Percentiles rank a stretch among this genome's conserved stretches.
phyloP scores from a whole-genome alignment of 2,888 invertebrate species.

The Drosophila falleni region DNA sequence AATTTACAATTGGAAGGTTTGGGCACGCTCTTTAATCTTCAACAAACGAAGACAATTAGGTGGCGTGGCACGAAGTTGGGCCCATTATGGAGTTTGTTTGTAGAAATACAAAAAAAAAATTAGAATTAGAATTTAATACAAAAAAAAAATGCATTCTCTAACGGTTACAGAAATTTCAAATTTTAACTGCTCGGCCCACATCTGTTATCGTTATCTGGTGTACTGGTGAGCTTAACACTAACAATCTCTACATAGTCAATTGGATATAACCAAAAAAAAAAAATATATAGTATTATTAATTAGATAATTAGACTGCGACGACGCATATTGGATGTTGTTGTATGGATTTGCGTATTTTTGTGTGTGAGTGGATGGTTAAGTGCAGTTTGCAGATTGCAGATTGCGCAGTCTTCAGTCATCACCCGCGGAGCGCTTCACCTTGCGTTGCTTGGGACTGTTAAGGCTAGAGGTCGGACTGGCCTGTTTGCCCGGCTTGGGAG shows the following conservation, averaged over 20 bases:
- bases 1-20: slow-evolving; percentile 55
- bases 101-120: slow-evolving; percentile 14
- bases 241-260: slow-evolving; percentile 63
- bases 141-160: slow-evolving; percentile 33
- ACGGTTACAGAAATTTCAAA: slow-evolving; percentile 14
- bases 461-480: slow-evolving; percentile 88
- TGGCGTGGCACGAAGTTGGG: slow-evolving; percentile 25
- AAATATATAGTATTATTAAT: slow-evolving; percentile 45
- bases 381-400: slow-evolving; percentile 28
- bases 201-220: slow-evolving; percentile 11
- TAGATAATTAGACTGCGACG: slow-evolving; percentile 49
- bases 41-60: slow-evolving; percentile 69
- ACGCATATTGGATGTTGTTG: slow-evolving; percentile 40
- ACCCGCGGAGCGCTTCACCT: slow-evolving; percentile 91
- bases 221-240: slow-evolving; percentile 52
- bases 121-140: background rate
- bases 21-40: slow-evolving; percentile 44
- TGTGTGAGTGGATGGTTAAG: slow-evolving; percentile 23
- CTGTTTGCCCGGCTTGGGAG: slow-evolving; percentile 86
- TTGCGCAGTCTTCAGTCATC: slow-evolving; percentile 86
- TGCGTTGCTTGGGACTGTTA: slow-evolving; percentile 91
- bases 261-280: slow-evolving; percentile 47
- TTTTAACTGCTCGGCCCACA: slow-evolving; percentile 17
- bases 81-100: slow-evolving; percentile 23
- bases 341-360: slow-evolving; percentile 26